Percentiles rank a stretch among this genome's conserved stretches.
Conservation (phyloP, 2,888 invertebrate genomes). For the Pecten maximus region DNA sequence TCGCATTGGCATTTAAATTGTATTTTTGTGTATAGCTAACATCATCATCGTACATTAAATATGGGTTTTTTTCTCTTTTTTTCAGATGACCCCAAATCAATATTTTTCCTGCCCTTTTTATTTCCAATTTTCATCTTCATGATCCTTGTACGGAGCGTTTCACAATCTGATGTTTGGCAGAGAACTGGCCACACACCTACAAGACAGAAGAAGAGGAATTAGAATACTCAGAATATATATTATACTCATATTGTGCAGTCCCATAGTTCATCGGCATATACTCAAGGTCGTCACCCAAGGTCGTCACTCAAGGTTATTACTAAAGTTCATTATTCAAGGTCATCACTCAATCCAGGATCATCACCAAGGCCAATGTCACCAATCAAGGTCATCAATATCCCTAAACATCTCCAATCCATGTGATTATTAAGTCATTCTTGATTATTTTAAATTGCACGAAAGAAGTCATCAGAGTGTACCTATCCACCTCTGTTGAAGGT, state of each 20-base stretch:
- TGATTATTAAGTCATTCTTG: too few relatives aligned
- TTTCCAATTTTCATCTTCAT: slow-evolving; percentile 73
- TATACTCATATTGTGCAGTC: not conserved
- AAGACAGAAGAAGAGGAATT: slow-evolving; percentile 13
- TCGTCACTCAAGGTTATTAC: not conserved
- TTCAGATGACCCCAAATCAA: slow-evolving; percentile 72
- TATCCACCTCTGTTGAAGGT: too few relatives aligned
- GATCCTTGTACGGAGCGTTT: slow-evolving; percentile 65
- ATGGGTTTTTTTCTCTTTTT: slow-evolving; percentile 45
- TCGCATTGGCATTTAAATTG: too few relatives aligned
- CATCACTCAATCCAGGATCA: not conserved
- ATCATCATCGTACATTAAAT: too few relatives aligned
- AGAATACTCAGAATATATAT: not conserved
- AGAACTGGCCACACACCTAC: slow-evolving; percentile 43
- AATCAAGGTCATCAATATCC: not conserved
- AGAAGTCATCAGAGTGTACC: too few relatives aligned
- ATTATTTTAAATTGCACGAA: too few relatives aligned
- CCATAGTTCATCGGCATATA: not conserved
- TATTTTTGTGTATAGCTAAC: too few relatives aligned
- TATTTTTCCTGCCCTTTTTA: slow-evolving; percentile 72
- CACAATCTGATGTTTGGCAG: slow-evolving; percentile 60
- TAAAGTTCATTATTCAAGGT: not conserved
- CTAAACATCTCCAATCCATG: too few relatives aligned
- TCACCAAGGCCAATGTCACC: not conserved
- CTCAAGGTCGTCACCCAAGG: not conserved